Evolutionary conservation across 2,888 invertebrate species (phyloP), one percentile per base, ranked within the genome.

Genomic region (Eupithecia exiguata): DNA sequence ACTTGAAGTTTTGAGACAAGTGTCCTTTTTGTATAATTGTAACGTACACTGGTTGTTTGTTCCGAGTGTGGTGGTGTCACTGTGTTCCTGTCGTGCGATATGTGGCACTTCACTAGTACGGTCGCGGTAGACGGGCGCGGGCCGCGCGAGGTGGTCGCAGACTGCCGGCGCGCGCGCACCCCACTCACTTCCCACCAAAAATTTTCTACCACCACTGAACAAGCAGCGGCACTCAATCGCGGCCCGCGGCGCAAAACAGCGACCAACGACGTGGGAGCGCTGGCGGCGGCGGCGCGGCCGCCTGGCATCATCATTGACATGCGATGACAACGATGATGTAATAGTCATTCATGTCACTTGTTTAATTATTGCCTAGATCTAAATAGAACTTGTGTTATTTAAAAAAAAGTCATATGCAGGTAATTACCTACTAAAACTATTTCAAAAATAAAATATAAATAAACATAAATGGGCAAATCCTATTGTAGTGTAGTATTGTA

Each of bases 131-230:
- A 89, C 93, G 91, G 88, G 90, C 92, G 90, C 89, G 85, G 86
- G 88, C 89, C 90, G 90, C 93, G 91, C 92, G 90, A 84, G 86
- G 84, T 87, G 82, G 82, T 82, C 85, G 87, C 88, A 86, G 91
- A 93, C 93, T 93, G 92, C 68, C 86, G 86, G 91, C 93, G 92
- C 92, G 85, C 80, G 92, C 93, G 93, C 94, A 94, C 93, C 94
- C 94, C 93, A 93, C 94, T 93, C 89, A 91, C 92, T 91, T 93
- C 92, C 92, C 91, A 93, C 93, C 93, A 89, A 92, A 91, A 91
- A 91, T 90, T 91, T 92, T 91, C 92, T 92, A 91, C 93, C 93
- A 93, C 93, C 92, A 88, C 87, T 83, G 86, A 82, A 77, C 80
- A 76, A 58, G 80, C 87, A 88, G 90, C 86, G 89, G 83, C 82